phyloP scores from a whole-genome alignment of 2,888 invertebrate genomes.

The Drosophila suboccidentalis region DNA sequence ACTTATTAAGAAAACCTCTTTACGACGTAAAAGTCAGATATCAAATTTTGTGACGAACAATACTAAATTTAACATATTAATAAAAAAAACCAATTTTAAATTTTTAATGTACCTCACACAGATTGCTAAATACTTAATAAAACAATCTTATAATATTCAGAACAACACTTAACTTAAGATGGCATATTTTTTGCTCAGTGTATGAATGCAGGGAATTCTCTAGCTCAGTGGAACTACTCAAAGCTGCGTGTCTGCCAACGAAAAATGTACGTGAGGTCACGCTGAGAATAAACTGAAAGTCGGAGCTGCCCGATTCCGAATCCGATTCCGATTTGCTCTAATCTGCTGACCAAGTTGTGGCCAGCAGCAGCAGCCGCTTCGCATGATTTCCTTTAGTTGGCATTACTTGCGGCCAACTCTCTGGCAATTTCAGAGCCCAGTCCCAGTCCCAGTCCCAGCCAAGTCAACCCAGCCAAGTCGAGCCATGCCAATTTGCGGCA shows the following conservation, averaged over 20 bases:
- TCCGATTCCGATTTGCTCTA: constrained; percentile 58
- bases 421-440: constrained; percentile 56
- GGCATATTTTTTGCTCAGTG: too few relatives aligned
- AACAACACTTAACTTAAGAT: too few relatives aligned
- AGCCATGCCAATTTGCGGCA: constrained; percentile 69
- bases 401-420: constrained; percentile 47
- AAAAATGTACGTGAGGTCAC: constrained; percentile 72
- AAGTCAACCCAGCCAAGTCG: constrained; percentile 11
- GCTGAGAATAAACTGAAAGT: constrained; percentile 29
- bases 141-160: too few relatives aligned
- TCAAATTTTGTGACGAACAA: too few relatives aligned
- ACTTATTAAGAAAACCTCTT: too few relatives aligned
- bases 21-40: too few relatives aligned
- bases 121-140: too few relatives aligned
- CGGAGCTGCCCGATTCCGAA: neutral
- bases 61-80: too few relatives aligned
- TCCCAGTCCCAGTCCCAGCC: neutral
- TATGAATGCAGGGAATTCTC: constrained; percentile 3
- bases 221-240: constrained; percentile 6
- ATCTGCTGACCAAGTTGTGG: constrained; percentile 82
- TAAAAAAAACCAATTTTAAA: too few relatives aligned
- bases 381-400: constrained; percentile 73
- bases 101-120: too few relatives aligned
- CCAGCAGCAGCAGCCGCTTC: constrained; percentile 52
- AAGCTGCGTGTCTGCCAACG: constrained; percentile 42